Evolutionary conservation across 2,888 invertebrate species (phyloP).

Genomic region (Epicampocera succincta): DNA sequence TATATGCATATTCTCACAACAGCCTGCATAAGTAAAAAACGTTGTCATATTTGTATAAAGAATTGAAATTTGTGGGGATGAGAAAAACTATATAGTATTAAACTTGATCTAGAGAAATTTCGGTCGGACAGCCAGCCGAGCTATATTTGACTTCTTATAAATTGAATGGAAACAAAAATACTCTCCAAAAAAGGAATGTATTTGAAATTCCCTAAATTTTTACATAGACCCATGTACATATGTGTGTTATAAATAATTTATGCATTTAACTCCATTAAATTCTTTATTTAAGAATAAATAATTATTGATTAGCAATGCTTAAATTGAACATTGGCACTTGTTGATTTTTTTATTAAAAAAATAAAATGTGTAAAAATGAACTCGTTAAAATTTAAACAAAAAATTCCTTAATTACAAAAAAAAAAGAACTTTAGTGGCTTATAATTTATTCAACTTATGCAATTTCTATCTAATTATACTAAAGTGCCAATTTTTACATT

Average conservation of each 20-base stretch:
- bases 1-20: no score
- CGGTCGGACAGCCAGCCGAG: no score
- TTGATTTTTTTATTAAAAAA: slow-evolving; percentile 6
- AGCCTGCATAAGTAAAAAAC: no score
- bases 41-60: no score
- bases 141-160: background rate
- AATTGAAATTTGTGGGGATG: no score
- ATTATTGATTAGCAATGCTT: slow-evolving; percentile 38
- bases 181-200: no score
- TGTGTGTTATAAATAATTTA: slow-evolving; percentile 9
- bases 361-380: slow-evolving; percentile 19
- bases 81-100: no score
- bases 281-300: slow-evolving; percentile 35
- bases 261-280: background rate
- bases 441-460: background rate
- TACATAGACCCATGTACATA: background rate
- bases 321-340: slow-evolving; percentile 56
- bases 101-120: no score
- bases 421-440: background rate
- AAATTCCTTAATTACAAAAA: background rate
- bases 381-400: background rate
- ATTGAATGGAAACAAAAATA: background rate
- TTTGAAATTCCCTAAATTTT: background rate
- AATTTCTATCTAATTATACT: background rate
- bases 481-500: background rate